Evolutionary conservation across 1,140 invertebrate species (phyloP).

Genomic region (Bombus sibiricus): DNA sequence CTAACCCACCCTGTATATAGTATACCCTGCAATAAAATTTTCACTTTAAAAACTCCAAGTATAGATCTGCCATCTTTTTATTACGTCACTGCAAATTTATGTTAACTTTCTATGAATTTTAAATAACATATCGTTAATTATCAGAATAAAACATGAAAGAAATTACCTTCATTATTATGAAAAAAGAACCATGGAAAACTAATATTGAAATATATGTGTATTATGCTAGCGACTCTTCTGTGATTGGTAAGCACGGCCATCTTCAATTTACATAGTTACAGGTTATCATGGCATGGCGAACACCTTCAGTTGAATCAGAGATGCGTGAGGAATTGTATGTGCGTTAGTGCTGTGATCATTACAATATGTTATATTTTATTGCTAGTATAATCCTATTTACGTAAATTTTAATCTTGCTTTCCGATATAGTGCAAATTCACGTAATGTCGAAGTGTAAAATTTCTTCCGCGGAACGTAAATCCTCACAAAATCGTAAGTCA

Average conservation of each 20-base stretch:
- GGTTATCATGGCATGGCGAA: conserved; percentile 44
- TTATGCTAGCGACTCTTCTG: neutral
- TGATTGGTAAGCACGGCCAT: conserved; percentile 18
- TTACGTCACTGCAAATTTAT: neutral
- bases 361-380: conserved; percentile 24
- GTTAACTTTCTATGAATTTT: too few species aligned
- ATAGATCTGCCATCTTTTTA: neutral
- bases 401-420: neutral
- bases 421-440: too few species aligned
- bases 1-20: too few species aligned
- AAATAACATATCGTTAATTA: neutral
- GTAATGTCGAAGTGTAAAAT: neutral
- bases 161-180: neutral
- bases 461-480: neutral
- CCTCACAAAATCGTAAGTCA: neutral
- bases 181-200: too few species aligned
- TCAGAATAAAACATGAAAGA: neutral
- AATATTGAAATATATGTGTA: neutral
- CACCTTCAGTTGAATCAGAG: conserved; percentile 14
- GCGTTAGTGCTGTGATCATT: neutral
- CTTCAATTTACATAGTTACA: conserved; percentile 27
- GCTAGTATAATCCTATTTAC: neutral
- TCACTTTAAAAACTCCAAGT: neutral
- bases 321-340: neutral
- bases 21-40: neutral